These are phyloP conservation scores for Alligator sinensis DNA, from an alignment of 2,113 vertebrate species.

Conservation along the genomic window DNA sequence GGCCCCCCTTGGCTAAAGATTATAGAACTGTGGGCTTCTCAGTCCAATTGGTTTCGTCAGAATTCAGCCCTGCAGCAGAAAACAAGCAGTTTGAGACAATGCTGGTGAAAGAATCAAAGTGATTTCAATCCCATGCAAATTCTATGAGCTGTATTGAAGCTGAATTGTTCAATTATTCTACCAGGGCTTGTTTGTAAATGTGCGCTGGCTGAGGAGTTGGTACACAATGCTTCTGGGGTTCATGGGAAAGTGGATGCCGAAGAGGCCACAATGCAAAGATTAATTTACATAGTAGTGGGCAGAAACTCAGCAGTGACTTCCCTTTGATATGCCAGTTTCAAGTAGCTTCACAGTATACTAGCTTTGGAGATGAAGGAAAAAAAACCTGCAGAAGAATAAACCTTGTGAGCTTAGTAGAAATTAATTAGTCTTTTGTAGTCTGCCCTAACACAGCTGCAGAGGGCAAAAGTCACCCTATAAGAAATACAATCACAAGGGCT, in stretches of 20 bases:
- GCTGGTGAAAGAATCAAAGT: conserved; percentile 32
- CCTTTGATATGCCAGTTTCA: background rate
- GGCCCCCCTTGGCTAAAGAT: background rate
- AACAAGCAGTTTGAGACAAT: conserved; percentile 24
- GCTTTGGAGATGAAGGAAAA: background rate
- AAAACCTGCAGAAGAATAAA: background rate
- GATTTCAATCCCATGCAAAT: conserved; percentile 63
- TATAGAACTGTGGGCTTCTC: conserved; percentile 1
- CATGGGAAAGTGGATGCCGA: conserved; percentile 30
- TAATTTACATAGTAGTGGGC: conserved; percentile 42
- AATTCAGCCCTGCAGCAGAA: conserved; percentile 39
- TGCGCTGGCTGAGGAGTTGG: background rate
- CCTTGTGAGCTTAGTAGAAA: background rate
- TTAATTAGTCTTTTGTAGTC: background rate
- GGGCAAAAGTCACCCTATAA: background rate
- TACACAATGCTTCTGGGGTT: conserved; percentile 24
- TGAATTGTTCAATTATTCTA: background rate
- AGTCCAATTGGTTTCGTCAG: conserved; percentile 32
- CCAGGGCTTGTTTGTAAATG: conserved; percentile 23
- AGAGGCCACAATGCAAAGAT: background rate
- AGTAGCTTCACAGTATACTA: background rate
- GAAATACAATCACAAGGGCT: background rate
- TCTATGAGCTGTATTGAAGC: conserved; percentile 23
- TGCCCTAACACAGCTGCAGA: background rate
- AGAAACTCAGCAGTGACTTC: background rate